Conservation (phyloP, 2,888 invertebrate species). For the Acholoe squamosa region DNA sequence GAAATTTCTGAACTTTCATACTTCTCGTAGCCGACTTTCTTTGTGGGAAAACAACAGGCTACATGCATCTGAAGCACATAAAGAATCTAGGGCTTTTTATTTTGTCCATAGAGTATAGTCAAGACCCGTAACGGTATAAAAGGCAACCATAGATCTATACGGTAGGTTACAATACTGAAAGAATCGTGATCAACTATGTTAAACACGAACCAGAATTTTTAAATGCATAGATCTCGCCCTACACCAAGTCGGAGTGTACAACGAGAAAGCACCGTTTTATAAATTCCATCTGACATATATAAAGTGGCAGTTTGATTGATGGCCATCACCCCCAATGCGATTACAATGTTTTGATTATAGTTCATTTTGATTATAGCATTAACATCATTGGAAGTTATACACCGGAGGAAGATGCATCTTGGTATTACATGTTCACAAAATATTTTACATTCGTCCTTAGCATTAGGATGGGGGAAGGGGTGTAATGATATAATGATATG, state of each 20-base stretch:
- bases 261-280: not conserved
- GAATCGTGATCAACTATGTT: not conserved
- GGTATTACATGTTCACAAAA: too few species aligned
- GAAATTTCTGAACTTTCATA: too few species aligned
- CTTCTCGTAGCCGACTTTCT: too few species aligned
- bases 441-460: too few species aligned
- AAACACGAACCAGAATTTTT: not conserved
- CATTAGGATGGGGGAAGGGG: too few species aligned
- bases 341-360: not conserved
- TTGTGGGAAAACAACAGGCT: too few species aligned
- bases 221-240: not conserved
- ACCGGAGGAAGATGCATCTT: too few species aligned
- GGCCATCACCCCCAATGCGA: not conserved
- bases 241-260: not conserved
- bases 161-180: not conserved
- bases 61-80: too few species aligned
- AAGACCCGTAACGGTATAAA: not conserved
- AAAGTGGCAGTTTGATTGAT: not conserved
- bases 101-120: too few species aligned
- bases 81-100: too few species aligned
- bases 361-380: slow-evolving; percentile 28
- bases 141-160: not conserved
- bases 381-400: not conserved
- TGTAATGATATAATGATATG: not conserved
- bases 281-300: not conserved